Base-by-base conservation (phyloP, 2,113 vertebrate species). In the Coptodon rendalli region DNA sequence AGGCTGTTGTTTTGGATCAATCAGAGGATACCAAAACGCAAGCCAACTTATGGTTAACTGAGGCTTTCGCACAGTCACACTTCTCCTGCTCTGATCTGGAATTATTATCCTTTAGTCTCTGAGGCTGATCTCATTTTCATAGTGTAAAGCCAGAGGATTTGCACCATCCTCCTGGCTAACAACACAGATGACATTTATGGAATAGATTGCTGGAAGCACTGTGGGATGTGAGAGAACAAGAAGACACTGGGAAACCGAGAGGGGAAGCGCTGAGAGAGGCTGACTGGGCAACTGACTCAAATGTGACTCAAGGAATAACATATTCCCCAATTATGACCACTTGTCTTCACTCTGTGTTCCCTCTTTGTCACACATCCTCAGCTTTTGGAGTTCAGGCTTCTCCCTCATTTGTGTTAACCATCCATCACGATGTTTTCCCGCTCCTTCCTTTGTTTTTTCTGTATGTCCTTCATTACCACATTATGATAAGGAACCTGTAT, bases 1-100 rank as follows among this genome's bases (percentile, higher is more conserved):
- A 91, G 93, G 94, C 94, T 95, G 91, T 93, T 92, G 66, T 91
- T 94, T 92, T 86, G 73, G 86, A 93, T 92, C 91, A 85, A 68
- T 91, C 85, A 92, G 27, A 89, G 16, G 76, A 83, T 84, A 16
- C 27, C 40, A 82, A 82, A 57, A 81, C 71, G 56, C 83, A 86
- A 68, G 52, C 13, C 63, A 91, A 90, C 54, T 87, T 92, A 9
- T 89, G 86, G 43, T 85, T 79, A 45, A 88, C 82, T 82, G 34
- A 73, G 52, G 19, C 36, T 16, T 11, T 6, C 5, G 29, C 79
- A 54, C 38, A 80, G 59, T 82, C 63, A 68, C 61, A 57, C 73
- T 82, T 83, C 80, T 12, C 9, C 29, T 29, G 73, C 27, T 81
- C 22, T 86, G 80, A 86, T 88, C 82, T 84, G 66, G 53, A 86